phyloP scores from a whole-genome alignment of 2,797 vertebrate genomes.

The Characodon lateralis region DNA sequence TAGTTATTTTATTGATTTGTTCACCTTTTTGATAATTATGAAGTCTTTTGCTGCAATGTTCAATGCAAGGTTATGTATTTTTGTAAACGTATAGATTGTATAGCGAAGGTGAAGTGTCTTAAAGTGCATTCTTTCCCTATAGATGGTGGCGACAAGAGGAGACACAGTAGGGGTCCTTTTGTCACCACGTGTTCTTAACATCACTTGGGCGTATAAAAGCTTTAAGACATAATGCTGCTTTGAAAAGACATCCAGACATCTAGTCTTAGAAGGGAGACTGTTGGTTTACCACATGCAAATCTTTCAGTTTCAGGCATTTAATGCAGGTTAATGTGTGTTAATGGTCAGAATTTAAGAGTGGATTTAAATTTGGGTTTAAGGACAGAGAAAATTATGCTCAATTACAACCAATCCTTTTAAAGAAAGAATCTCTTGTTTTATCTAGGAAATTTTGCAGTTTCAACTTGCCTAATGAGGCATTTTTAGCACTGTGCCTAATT shows the following conservation, averaged over 20 bases:
- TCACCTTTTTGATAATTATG: background rate
- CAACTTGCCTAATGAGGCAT: background rate
- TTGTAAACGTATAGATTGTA: background rate
- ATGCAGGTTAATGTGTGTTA: background rate
- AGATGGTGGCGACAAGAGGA: background rate
- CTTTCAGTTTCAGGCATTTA: background rate
- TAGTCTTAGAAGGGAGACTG: conserved; percentile 16
- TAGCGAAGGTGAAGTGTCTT: background rate
- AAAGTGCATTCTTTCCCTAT: conserved; percentile 2
- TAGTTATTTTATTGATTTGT: background rate
- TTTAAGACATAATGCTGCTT: background rate
- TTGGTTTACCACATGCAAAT: background rate
- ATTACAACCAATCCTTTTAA: background rate
- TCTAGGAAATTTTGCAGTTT: background rate
- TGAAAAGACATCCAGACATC: conserved; percentile 28
- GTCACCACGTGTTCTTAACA: background rate
- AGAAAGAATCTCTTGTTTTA: background rate
- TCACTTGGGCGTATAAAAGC: conserved; percentile 3
- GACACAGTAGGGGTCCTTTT: conserved; percentile 4
- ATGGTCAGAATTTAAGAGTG: background rate
- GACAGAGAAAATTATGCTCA: background rate
- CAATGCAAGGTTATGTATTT: background rate
- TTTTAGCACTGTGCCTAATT: background rate
- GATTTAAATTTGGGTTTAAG: background rate
- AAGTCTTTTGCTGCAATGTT: background rate